These are phyloP conservation scores for Pachyramphus minor DNA, from an alignment of 2,113 vertebrate genomes.

Conservation along the genomic window DNA sequence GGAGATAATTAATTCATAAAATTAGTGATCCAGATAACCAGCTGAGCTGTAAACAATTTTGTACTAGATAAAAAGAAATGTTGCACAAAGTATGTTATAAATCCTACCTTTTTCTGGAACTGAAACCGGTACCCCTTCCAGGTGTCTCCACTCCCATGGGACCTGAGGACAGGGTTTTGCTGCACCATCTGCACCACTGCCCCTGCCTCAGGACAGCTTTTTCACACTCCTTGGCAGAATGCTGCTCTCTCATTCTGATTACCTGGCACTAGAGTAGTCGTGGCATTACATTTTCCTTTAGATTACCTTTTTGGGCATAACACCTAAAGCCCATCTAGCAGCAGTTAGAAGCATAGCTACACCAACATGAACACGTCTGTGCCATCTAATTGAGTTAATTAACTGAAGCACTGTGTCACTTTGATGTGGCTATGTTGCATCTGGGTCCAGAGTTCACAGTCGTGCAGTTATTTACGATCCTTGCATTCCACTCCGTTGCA, in stretches of 20 bases:
- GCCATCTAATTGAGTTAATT: slow-evolving; percentile 3
- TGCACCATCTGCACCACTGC: neutral
- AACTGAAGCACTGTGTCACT: neutral
- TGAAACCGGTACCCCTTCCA: neutral
- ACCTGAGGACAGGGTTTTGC: neutral
- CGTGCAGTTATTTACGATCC: neutral
- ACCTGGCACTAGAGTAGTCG: neutral
- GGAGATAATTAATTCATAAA: neutral
- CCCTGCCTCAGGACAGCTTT: neutral
- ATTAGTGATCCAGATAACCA: neutral
- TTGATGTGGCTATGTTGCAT: neutral
- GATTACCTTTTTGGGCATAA: neutral
- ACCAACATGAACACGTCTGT: neutral
- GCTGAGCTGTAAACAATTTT: neutral
- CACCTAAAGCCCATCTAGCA: neutral
- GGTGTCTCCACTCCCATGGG: neutral
- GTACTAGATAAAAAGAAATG: neutral
- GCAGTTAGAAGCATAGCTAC: neutral
- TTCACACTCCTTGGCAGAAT: neutral
- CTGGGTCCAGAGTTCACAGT: neutral
- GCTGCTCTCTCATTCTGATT: neutral
- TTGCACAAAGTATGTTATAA: neutral
- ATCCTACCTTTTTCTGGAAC: neutral
- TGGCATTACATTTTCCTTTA: neutral
- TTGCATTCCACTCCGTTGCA: neutral